Evolutionary conservation across 2,113 vertebrate genomes (phyloP).

Genomic region (Myanophis thanlyinensis): DNA sequence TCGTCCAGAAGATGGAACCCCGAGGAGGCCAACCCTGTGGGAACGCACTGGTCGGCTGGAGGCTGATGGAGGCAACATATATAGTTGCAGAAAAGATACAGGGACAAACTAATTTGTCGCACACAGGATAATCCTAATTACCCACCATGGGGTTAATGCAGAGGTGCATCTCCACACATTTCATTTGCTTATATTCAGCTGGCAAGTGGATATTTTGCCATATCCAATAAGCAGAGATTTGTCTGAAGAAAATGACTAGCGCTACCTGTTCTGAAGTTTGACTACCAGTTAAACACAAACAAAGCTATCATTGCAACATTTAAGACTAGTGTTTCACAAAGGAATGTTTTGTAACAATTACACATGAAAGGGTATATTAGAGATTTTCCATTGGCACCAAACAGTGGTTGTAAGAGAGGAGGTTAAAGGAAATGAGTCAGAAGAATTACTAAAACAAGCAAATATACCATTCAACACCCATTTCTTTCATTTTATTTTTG

Average conservation of each 20-base stretch:
- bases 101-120: neutral
- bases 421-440: neutral
- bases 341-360: neutral
- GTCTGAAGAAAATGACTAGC: neutral
- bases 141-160: neutral
- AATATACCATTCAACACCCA: neutral
- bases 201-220: neutral
- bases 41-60: too few species aligned
- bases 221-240: neutral
- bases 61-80: too few species aligned
- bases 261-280: neutral
- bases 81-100: neutral
- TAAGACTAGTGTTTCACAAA: neutral
- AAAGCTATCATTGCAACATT: neutral
- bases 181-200: neutral
- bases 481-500: neutral
- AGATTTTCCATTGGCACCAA: neutral
- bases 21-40: too few species aligned
- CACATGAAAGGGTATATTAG: neutral
- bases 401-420: neutral
- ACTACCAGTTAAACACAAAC: neutral
- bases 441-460: neutral
- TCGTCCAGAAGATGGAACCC: too few species aligned
- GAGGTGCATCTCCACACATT: neutral
- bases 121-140: neutral